Conservation (phyloP, 2,888 invertebrate genomes). For the Dryomyza anilis region DNA sequence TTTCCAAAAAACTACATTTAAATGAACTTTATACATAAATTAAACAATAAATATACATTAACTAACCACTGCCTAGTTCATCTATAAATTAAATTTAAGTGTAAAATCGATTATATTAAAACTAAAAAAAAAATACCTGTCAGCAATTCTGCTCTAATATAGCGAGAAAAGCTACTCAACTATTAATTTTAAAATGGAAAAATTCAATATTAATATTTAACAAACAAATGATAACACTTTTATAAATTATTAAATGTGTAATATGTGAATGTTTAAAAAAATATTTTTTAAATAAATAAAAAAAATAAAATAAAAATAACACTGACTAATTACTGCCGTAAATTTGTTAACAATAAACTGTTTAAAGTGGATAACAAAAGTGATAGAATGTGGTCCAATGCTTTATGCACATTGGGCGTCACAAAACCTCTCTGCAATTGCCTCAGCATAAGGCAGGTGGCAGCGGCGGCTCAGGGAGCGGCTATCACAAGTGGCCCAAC, state of each 20-base stretch:
- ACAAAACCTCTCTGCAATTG: constrained; percentile 62
- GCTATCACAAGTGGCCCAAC: constrained; percentile 53
- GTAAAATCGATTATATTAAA: not conserved
- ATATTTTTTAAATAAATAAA: not conserved
- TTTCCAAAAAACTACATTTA: too few species aligned
- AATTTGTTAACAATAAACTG: constrained; percentile 28
- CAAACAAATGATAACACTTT: not conserved
- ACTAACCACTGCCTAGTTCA: constrained; percentile 17
- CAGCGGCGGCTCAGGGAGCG: constrained; percentile 50
- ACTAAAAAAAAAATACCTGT: not conserved
- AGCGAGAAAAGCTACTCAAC: constrained; percentile 12
- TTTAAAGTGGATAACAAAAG: constrained; percentile 55
- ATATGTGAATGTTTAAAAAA: too few species aligned
- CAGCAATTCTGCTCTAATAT: not conserved
- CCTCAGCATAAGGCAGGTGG: constrained; percentile 61
- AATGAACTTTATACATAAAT: not conserved
- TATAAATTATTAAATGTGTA: not conserved
- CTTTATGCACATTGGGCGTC: constrained; percentile 62
- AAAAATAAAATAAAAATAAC: not conserved
- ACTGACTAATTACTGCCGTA: constrained; percentile 26
- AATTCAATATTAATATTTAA: constrained; percentile 8
- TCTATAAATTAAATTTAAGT: not conserved
- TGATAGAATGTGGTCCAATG: constrained; percentile 62
- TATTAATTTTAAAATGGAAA: constrained; percentile 11
- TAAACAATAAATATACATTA: not conserved